These are phyloP conservation scores for Takifugu bimaculatus DNA, from an alignment of 2,113 vertebrate genomes.

Conservation along the genomic window DNA sequence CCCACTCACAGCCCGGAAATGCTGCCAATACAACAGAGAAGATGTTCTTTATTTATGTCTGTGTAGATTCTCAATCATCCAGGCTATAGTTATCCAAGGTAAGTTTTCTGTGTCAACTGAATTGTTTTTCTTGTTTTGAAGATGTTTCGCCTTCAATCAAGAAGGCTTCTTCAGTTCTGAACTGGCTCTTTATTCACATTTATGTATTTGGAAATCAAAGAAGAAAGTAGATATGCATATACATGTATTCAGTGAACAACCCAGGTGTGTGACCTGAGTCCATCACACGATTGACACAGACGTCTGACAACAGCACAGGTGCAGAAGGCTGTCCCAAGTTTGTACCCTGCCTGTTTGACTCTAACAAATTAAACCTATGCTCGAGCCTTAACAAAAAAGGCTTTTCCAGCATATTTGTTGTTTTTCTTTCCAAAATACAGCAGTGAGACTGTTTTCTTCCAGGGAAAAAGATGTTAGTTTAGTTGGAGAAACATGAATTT, in stretches of 20 bases:
- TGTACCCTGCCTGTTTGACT: too few species aligned
- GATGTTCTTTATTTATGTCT: background rate
- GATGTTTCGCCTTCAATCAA: background rate
- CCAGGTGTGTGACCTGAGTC: conserved; percentile 15
- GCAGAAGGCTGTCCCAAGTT: background rate
- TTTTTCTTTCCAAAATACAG: too few species aligned
- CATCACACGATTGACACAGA: conserved; percentile 15
- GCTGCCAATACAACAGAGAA: conserved; percentile 38
- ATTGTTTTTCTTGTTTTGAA: background rate
- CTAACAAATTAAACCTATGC: background rate
- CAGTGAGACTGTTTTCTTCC: too few species aligned
- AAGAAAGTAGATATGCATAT: too few species aligned
- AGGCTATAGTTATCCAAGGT: too few species aligned
- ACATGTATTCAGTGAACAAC: background rate
- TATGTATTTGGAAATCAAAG: too few species aligned
- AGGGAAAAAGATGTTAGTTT: too few species aligned
- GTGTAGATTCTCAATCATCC: background rate
- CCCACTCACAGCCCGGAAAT: conserved; percentile 68
- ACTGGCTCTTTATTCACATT: too few species aligned
- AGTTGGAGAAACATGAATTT: too few species aligned
- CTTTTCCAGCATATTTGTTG: conserved; percentile 15
- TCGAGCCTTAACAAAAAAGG: conserved; percentile 26
- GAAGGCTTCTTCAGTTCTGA: too few species aligned
- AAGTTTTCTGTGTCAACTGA: background rate
- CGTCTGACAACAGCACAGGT: background rate